phyloP scores from a whole-genome alignment of 2,888 invertebrate species.

The Eupithecia vulgata region DNA sequence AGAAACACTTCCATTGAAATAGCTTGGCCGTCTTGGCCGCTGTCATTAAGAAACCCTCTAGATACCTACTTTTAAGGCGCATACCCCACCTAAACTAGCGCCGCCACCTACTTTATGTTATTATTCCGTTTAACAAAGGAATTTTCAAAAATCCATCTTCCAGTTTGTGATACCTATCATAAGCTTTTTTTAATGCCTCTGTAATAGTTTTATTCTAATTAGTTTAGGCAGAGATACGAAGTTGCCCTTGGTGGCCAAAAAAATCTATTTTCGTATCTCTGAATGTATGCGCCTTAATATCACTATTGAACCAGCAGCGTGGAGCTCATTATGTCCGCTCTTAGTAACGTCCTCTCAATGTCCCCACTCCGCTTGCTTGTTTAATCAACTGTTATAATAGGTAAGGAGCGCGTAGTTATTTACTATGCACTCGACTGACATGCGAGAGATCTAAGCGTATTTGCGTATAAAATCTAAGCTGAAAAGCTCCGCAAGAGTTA shows the following conservation, averaged over 20 bases:
- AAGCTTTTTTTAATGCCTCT: too few relatives aligned
- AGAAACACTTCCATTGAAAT: background rate
- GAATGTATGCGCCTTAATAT: too few relatives aligned
- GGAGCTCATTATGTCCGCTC: background rate
- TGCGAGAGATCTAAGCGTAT: conserved; percentile 23
- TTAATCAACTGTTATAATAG: conserved; percentile 25
- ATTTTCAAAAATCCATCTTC: too few relatives aligned
- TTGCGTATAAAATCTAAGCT: conserved; percentile 28
- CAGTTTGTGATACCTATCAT: too few relatives aligned
- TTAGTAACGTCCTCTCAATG: background rate
- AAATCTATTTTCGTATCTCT: too few relatives aligned
- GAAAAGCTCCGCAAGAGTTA: background rate
- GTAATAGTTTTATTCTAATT: too few relatives aligned
- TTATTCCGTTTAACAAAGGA: too few relatives aligned
- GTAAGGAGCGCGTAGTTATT: conserved; percentile 17
- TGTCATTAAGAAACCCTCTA: background rate
- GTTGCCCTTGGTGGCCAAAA: too few relatives aligned
- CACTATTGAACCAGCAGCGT: background rate
- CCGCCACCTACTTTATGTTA: too few relatives aligned
- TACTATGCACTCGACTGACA: conserved; percentile 23
- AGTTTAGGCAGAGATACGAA: too few relatives aligned
- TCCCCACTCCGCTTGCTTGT: conserved; percentile 10
- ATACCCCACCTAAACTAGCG: too few relatives aligned
- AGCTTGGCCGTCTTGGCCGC: background rate
- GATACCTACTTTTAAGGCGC: background rate